Percentiles rank a stretch among this genome's conserved stretches.
phyloP scores from a whole-genome alignment of 2,888 invertebrate genomes.

The Perizoma affinitatum region DNA sequence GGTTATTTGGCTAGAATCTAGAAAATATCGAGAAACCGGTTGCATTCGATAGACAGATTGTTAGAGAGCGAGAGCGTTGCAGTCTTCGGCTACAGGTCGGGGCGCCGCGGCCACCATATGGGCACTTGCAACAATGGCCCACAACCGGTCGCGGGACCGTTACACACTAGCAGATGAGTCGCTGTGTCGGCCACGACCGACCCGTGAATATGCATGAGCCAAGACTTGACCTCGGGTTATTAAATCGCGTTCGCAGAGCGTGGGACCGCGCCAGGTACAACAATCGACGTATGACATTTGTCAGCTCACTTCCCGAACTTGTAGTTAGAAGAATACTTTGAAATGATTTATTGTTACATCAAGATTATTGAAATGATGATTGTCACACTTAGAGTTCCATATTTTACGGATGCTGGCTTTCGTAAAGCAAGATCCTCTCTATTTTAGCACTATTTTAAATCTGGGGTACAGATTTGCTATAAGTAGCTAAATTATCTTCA shows the following conservation, averaged over 20 bases:
- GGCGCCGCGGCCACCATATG: slow-evolving; percentile 39
- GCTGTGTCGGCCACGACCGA: slow-evolving; percentile 53
- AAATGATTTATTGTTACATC: slow-evolving; percentile 10
- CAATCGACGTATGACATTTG: slow-evolving; percentile 71
- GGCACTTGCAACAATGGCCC: slow-evolving; percentile 74
- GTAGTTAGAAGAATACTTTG: slow-evolving; percentile 38
- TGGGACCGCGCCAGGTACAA: slow-evolving; percentile 66
- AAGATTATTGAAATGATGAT: slow-evolving; percentile 14
- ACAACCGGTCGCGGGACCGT: slow-evolving; percentile 81
- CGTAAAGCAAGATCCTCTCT: background rate
- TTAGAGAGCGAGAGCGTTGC: slow-evolving; percentile 29
- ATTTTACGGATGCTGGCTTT: too few species aligned
- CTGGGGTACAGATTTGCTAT: background rate
- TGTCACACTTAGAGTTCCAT: too few species aligned
- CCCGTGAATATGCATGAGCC: slow-evolving; percentile 81
- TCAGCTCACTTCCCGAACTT: slow-evolving; percentile 49
- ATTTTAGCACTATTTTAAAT: background rate
- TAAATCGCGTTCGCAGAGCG: slow-evolving; percentile 73
- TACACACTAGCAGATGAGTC: slow-evolving; percentile 70
- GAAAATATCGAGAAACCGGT: slow-evolving; percentile 30
- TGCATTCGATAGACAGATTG: slow-evolving; percentile 24
- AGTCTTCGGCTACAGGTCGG: slow-evolving; percentile 21
- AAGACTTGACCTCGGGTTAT: slow-evolving; percentile 80
- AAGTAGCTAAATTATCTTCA: slow-evolving; percentile 12
- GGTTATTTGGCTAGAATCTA: slow-evolving; percentile 11